Evolutionary conservation across 2,113 vertebrate species (phyloP).

Genomic region (Entelurus aequoreus): DNA sequence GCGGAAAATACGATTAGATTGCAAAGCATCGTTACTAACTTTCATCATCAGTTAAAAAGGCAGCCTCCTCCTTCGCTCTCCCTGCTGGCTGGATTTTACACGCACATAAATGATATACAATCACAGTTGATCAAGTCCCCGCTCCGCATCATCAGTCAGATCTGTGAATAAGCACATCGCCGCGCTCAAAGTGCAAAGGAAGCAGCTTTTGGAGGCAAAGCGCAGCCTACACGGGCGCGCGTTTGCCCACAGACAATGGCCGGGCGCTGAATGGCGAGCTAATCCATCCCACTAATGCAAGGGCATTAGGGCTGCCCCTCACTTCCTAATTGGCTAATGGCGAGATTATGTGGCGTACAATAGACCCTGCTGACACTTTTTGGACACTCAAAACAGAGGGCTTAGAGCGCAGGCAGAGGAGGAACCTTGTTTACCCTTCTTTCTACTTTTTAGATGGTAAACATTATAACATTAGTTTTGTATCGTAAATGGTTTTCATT

Average conservation of each 20-base stretch:
- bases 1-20: background rate
- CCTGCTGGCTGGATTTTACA: slow-evolving; percentile 37
- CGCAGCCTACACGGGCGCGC: background rate
- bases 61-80: slow-evolving; percentile 12
- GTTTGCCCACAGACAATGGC: slow-evolving; percentile 36
- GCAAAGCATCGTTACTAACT: slow-evolving; percentile 27
- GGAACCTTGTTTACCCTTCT: background rate
- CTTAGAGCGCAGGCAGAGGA: slow-evolving; percentile 31
- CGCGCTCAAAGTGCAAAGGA: slow-evolving; percentile 48
- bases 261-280: slow-evolving; percentile 52
- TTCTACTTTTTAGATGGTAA: background rate
- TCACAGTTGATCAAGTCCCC: slow-evolving; percentile 50
- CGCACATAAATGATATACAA: slow-evolving; percentile 40
- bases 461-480: no score
- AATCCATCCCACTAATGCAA: slow-evolving; percentile 64
- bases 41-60: slow-evolving; percentile 11
- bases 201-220: slow-evolving; percentile 49
- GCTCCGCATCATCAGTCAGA: slow-evolving; percentile 27
- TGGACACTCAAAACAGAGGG: slow-evolving; percentile 50
- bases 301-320: slow-evolving; percentile 55
- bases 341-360: slow-evolving; percentile 68
- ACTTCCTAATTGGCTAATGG: slow-evolving; percentile 74
- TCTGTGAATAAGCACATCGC: slow-evolving; percentile 32
- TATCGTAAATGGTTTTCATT: no score
- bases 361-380: slow-evolving; percentile 55